phyloP scores from a whole-genome alignment of 1,140 invertebrate genomes.

The Leptinotarsa undecemlineata region DNA sequence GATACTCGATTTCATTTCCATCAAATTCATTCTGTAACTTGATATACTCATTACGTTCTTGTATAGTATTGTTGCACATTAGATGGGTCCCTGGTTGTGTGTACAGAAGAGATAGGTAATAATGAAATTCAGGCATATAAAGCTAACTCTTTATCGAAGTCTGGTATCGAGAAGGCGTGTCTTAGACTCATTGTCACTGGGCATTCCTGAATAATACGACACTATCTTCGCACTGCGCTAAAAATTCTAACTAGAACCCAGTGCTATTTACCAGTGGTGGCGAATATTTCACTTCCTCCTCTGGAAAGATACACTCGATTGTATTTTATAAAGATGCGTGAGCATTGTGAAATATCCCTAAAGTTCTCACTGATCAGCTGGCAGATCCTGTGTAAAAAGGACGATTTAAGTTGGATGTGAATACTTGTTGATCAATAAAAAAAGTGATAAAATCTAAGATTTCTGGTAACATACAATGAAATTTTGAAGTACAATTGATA shows the following conservation, averaged over 20 bases:
- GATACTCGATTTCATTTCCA: neutral
- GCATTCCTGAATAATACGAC: conserved; percentile 52
- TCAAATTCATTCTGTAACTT: neutral
- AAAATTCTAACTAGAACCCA: conserved; percentile 41
- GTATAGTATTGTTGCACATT: conserved; percentile 1
- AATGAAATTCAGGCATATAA: conserved; percentile 47
- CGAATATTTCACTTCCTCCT: neutral
- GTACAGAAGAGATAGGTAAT: conserved; percentile 24
- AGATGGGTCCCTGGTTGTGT: conserved; percentile 3
- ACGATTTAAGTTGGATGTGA: too few relatives aligned
- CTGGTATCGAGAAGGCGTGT: conserved; percentile 50
- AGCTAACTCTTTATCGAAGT: conserved; percentile 42
- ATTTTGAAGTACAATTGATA: too few relatives aligned
- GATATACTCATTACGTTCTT: neutral
- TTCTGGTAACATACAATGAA: too few relatives aligned
- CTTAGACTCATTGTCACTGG: conserved; percentile 50
- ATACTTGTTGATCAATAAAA: too few relatives aligned
- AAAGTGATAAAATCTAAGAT: too few relatives aligned
- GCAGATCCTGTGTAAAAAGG: too few relatives aligned
- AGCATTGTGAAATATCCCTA: too few relatives aligned
- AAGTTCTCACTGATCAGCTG: too few relatives aligned
- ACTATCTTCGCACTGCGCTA: conserved; percentile 44
- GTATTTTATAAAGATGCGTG: too few relatives aligned
- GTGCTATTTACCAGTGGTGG: conserved; percentile 17
- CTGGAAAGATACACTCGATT: too few relatives aligned